Conservation (phyloP, 2,113 vertebrate genomes). For the Acanthochromis polyacanthus region DNA sequence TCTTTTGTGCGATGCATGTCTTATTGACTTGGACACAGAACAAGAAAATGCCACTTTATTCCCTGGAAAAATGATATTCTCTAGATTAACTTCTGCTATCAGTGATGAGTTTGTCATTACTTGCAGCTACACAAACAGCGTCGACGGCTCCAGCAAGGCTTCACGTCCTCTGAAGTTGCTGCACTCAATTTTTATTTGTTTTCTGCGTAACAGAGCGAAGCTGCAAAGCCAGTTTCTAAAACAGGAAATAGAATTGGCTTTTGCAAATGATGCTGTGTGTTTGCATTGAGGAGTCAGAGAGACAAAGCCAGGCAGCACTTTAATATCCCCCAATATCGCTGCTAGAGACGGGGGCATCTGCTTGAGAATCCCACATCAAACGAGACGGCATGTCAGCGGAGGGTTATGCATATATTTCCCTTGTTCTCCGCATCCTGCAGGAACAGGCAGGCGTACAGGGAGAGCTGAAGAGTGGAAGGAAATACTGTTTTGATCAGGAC, state of each 20-base stretch:
- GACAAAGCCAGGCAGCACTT: constrained; percentile 49
- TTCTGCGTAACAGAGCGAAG: constrained; percentile 9
- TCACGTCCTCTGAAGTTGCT: background rate
- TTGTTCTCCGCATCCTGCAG: constrained; percentile 66
- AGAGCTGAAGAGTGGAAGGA: constrained; percentile 54
- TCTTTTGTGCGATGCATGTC: background rate
- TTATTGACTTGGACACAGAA: background rate
- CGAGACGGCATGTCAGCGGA: constrained; percentile 56
- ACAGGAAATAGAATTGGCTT: constrained; percentile 60
- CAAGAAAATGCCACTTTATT: background rate
- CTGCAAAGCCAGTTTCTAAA: constrained; percentile 37
- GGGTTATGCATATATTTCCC: constrained; percentile 79
- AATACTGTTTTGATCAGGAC: constrained; percentile 63
- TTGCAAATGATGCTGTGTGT: constrained; percentile 46
- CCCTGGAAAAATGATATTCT: background rate
- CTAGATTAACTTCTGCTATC: background rate
- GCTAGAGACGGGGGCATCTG: constrained; percentile 64
- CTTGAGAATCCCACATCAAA: constrained; percentile 79
- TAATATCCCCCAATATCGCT: constrained; percentile 68
- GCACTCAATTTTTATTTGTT: constrained; percentile 33
- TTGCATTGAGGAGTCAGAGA: constrained; percentile 53
- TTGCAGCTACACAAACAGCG: background rate
- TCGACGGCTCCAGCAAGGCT: background rate
- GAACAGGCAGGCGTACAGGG: constrained; percentile 47
- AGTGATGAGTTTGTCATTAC: background rate